These are phyloP conservation scores for Tympanuchus pallidicinctus DNA, from an alignment of 2,113 vertebrate genomes.

Conservation along the genomic window DNA sequence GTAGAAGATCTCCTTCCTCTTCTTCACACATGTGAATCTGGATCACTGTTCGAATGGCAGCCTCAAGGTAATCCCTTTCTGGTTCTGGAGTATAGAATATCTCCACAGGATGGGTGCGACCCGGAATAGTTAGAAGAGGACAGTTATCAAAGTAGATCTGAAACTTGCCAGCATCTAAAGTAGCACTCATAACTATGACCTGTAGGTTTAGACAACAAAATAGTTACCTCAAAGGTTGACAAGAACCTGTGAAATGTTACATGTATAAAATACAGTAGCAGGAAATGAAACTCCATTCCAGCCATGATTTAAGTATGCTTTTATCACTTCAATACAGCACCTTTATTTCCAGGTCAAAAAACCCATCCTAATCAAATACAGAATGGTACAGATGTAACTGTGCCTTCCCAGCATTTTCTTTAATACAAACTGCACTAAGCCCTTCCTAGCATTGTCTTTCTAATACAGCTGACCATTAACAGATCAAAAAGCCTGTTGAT, in stretches of 20 bases:
- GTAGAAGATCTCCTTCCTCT: slow-evolving; percentile 91
- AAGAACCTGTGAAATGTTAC: neutral
- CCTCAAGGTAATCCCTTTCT: slow-evolving; percentile 95
- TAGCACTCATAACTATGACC: slow-evolving; percentile 98
- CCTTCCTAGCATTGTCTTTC: neutral
- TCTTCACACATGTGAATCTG: slow-evolving; percentile 98
- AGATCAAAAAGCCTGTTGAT: neutral
- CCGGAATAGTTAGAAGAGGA: slow-evolving; percentile 94
- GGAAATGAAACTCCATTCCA: neutral
- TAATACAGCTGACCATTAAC: neutral
- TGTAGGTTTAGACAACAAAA: slow-evolving; percentile 47
- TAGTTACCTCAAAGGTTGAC: neutral
- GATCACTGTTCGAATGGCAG: slow-evolving; percentile 95
- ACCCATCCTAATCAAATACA: neutral
- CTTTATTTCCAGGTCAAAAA: neutral
- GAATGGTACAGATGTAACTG: neutral
- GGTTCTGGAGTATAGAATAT: slow-evolving; percentile 98
- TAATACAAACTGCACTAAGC: neutral
- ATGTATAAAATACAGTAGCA: rapidly evolving
- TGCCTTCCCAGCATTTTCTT: neutral
- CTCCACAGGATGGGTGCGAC: slow-evolving; percentile 96
- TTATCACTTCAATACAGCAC: neutral
- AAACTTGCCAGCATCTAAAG: slow-evolving; percentile 96
- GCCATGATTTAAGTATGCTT: neutral
- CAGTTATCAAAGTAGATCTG: slow-evolving; percentile 97